These are phyloP conservation scores for Pterostichus madidus DNA, from an alignment of 2,888 invertebrate genomes.

Conservation along the genomic window DNA sequence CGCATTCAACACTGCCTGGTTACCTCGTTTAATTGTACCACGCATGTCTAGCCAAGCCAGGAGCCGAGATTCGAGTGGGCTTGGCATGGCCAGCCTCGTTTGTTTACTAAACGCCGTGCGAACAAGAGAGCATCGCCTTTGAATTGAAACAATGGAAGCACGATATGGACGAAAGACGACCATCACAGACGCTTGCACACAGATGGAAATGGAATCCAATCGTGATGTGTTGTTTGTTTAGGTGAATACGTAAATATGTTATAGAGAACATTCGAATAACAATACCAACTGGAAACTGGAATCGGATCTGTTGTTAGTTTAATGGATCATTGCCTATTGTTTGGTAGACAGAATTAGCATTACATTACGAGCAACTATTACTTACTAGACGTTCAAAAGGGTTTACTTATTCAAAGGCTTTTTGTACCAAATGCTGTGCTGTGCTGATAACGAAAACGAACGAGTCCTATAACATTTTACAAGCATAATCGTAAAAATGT, in stretches of 20 bases:
- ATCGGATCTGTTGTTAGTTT: constrained; percentile 49
- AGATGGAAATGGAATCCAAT: constrained; percentile 6
- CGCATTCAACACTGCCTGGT: neutral
- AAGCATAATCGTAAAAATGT: neutral
- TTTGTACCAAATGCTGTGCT: neutral
- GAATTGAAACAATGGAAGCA: constrained; percentile 41
- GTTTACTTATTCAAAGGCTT: constrained; percentile 9
- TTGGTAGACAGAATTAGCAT: constrained; percentile 15
- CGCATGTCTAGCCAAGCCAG: too few relatives aligned
- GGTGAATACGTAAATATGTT: constrained; percentile 47
- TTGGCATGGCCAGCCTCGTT: constrained; percentile 4
- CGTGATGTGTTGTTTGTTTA: constrained; percentile 26
- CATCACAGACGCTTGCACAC: constrained; percentile 20
- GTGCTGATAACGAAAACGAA: constrained; percentile 6
- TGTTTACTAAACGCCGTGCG: constrained; percentile 14
- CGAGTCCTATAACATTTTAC: neutral
- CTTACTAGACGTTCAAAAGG: neutral
- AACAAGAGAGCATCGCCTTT: constrained; percentile 4
- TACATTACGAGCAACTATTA: constrained; percentile 12
- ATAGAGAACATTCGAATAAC: constrained; percentile 25
- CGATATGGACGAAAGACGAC: constrained; percentile 27
- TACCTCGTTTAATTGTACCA: neutral
- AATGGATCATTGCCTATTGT: constrained; percentile 41
- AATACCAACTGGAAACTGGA: constrained; percentile 47
- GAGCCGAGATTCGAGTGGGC: neutral